phyloP scores from a whole-genome alignment of 2,113 vertebrate species.

The Peromyscus leucopus region DNA sequence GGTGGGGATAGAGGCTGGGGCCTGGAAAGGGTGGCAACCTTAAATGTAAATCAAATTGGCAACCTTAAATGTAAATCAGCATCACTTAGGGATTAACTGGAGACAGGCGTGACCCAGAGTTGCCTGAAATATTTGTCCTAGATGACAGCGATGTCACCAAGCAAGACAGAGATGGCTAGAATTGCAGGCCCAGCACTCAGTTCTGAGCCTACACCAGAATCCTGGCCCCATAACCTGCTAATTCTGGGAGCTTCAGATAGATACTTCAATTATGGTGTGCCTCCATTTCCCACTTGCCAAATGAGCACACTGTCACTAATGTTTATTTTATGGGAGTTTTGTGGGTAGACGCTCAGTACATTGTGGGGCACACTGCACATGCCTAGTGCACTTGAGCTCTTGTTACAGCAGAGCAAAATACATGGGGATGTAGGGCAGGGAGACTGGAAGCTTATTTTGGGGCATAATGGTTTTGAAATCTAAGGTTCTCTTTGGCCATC shows the following conservation, averaged over 20 bases:
- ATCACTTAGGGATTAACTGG: neutral
- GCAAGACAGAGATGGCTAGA: neutral
- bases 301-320: neutral
- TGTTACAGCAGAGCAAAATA: neutral
- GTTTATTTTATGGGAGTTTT: neutral
- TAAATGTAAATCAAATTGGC: neutral
- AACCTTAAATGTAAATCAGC: neutral
- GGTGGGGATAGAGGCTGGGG: neutral
- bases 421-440: neutral
- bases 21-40: neutral
- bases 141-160: neutral
- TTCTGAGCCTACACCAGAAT: neutral
- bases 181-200: accelerated
- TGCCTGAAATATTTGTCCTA: neutral
- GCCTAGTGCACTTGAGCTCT: neutral
- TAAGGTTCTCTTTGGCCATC: neutral
- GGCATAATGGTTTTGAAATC: neutral
- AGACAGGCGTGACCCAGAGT: neutral
- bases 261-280: neutral
- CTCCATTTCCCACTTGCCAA: slow-evolving; percentile 6
- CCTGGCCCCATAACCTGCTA: neutral
- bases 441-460: neutral
- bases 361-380: neutral
- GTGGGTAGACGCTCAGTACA: neutral
- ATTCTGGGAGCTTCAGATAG: neutral